Evolutionary conservation across 2,113 vertebrate genomes (phyloP).

Genomic region (Melanerpes aurifrons): DNA sequence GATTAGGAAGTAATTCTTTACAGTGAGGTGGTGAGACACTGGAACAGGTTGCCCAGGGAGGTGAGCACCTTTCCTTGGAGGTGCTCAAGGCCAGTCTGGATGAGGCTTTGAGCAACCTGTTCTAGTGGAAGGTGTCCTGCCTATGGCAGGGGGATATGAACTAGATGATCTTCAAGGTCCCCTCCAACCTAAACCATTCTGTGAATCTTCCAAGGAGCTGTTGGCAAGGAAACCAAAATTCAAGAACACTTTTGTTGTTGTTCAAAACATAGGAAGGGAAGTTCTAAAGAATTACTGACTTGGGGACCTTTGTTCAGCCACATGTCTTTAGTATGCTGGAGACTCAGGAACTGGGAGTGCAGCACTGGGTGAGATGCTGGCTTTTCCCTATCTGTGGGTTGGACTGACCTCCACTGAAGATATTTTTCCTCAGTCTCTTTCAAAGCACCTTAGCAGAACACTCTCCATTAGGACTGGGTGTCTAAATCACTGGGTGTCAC

Average conservation of each 20-base stretch:
- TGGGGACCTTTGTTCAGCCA: background rate
- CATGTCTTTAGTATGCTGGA: background rate
- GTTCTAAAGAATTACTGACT: background rate
- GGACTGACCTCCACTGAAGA: background rate
- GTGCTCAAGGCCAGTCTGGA: too few relatives aligned
- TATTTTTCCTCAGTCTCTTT: background rate
- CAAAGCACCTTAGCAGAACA: background rate
- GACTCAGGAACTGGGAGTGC: background rate
- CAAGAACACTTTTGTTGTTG: background rate
- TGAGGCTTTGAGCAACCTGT: too few relatives aligned
- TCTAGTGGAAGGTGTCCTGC: too few relatives aligned
- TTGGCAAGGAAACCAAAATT: background rate
- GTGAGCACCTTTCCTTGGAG: too few relatives aligned
- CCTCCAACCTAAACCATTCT: too few relatives aligned
- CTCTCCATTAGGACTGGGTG: background rate
- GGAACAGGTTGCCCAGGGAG: too few relatives aligned
- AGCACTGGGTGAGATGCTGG: background rate
- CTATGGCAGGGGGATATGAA: too few relatives aligned
- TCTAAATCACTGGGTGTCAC: background rate
- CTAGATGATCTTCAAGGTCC: too few relatives aligned
- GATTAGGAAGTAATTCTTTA: too few relatives aligned
- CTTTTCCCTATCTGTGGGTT: background rate
- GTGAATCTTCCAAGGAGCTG: background rate
- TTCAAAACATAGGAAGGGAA: background rate
- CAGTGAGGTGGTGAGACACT: too few relatives aligned